These are phyloP conservation scores for Lepus americanus DNA, from an alignment of 2,113 vertebrate genomes.

Conservation along the genomic window DNA sequence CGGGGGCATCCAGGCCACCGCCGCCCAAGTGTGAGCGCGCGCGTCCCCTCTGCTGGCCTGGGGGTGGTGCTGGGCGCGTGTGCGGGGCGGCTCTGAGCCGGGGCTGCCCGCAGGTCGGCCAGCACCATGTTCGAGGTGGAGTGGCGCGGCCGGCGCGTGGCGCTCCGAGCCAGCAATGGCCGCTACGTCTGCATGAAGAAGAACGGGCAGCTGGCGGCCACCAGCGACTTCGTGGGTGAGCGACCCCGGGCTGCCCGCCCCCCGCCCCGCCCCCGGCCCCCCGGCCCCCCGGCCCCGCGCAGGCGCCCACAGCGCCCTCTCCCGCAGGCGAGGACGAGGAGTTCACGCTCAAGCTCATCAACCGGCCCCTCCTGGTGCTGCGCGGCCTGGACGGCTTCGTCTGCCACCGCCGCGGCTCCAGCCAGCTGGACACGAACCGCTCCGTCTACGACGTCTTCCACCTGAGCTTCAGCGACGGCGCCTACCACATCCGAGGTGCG, in stretches of 20 bases:
- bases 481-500: constrained; percentile 95
- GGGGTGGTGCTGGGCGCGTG: no score
- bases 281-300: rapidly evolving
- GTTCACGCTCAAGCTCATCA: constrained; percentile 96
- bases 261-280: neutral
- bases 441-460: constrained; percentile 96
- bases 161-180: constrained; percentile 95
- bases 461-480: constrained; percentile 94
- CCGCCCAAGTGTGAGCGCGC: constrained; percentile 93
- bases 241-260: neutral
- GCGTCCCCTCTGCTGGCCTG: neutral
- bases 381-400: constrained; percentile 95
- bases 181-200: constrained; percentile 97
- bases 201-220: constrained; percentile 96
- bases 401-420: constrained; percentile 95
- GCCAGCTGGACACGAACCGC: constrained; percentile 95
- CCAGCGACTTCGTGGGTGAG: constrained; percentile 94
- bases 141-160: constrained; percentile 94
- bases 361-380: constrained; percentile 96
- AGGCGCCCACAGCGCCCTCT: neutral
- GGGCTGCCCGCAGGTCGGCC: constrained; percentile 86
- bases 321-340: constrained; percentile 93
- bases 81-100: neutral
- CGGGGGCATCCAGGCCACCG: constrained; percentile 95
- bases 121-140: constrained; percentile 97